Evolutionary conservation across 2,113 vertebrate species (phyloP), one percentile per base, ranked within the genome.

Genomic region (Etia nguti): DNA sequence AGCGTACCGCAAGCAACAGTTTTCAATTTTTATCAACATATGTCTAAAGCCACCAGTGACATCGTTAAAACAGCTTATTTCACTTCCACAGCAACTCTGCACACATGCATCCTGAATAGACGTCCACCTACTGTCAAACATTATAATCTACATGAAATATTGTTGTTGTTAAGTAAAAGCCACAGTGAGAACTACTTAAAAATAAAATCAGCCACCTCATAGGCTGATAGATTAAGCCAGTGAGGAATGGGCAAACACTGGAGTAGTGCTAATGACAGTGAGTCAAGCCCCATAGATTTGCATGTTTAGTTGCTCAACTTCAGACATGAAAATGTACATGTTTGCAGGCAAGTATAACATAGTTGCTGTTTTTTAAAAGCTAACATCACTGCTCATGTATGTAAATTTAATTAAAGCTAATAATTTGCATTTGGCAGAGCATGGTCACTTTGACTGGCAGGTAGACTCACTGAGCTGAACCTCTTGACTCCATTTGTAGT

Each of bases 241-340:
- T 26, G 46, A 26, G 11, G 22, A 56, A 56, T 6, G 10, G n/a
- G n/a, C 55, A 22, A 24, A 26, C 13, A 24, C 55, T 56, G 55
- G 22, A 75, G 24, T 7, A 31, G 16, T 11, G 41, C 70, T 31
- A 20, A 75, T 1, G 2, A 26, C 41, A 75, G 43, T 20, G 24
- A 75, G 16, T 48, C 43, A 0, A 18, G 24, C 9, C 43, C 10
- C 4, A 2, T 20, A 29, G 24, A 48, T 11, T 75, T 75, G 41
- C 24, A 29, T 5, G 36, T 70, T 70, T 1, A 48, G 43, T 29
- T 48, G 4, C 6, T 8, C 26, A 8, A 75, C 43, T 75, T 75
- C 24, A 75, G 24, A 20, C 41, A 50, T 75, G 43, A 5, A 75
- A 50, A 36, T 0, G 0, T 2, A 31, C 10, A 31, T 1, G 70